Base-by-base conservation (phyloP, 2,888 invertebrate species). In the Sarcophaga caerulescens region DNA sequence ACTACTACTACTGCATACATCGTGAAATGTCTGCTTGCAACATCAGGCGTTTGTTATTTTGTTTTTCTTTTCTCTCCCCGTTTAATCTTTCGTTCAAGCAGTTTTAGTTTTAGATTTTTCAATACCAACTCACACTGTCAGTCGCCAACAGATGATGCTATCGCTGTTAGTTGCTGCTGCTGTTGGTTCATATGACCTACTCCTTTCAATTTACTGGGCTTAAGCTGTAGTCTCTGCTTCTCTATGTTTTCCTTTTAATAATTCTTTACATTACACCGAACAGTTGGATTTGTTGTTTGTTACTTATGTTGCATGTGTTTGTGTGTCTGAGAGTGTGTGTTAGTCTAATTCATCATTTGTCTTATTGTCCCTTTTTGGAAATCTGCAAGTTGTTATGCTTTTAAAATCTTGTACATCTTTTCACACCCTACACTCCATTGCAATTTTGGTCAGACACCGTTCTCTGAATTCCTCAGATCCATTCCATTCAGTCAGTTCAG, bases 261-360 rank as follows among this genome's bases (percentile, higher is more conserved):
- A 52, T 52, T 52, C 17, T 52, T 52, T 52, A 14, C 17, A 17
- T 52, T 52, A 52, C 12, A 65, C 12, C 44, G 25, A 10, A 17
- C 65, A 35, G 17, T 65, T 65, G 25, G 17, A 65, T 25, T 65
- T 35, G 4, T 44, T 35, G 10, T 21, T 35, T 35, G 35, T 35
- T 35, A 35, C 35, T 35, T 35, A 2, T 10, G 44, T n/a, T 65
- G 14, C 10, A n/a, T 65, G 1, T 65, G 65, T 44, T 35, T 57
- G 57, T 57, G 57, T 57, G 3, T 60, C 6, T 60, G 3, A 19
- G 17, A 6, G 3, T n/a, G 4, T n/a, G 19, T 60, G 19, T 60
- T 11, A 71, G 74, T 83, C 76, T 76, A 85, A 82, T 85, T 85
- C 82, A 83, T 85, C 80, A 85, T 68, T 80, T 79, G 70, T 74